A percentile compares a stretch with the other conserved stretches of the same genome.
These are phyloP conservation scores for Melanotaenia trifasciata DNA, from an alignment of 2,797 vertebrate species.

Conservation along the genomic window DNA sequence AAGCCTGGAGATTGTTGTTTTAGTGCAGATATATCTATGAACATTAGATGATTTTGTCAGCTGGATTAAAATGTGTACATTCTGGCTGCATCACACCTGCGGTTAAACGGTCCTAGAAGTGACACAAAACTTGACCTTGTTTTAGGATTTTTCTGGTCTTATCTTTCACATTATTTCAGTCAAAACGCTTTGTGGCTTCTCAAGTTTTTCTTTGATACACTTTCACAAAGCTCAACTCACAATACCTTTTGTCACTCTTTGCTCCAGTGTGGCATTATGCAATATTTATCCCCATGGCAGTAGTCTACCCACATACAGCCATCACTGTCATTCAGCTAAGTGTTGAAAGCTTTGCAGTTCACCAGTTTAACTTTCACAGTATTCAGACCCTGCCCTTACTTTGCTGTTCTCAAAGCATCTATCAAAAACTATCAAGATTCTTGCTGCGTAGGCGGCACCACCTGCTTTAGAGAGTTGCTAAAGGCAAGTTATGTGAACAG, in stretches of 20 bases:
- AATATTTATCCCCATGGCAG: slow-evolving; percentile 65
- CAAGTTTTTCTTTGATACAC: slow-evolving; percentile 28
- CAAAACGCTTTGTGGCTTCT: slow-evolving; percentile 6
- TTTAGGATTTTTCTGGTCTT: slow-evolving; percentile 7
- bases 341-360: slow-evolving; percentile 64
- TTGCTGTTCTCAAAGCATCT: slow-evolving; percentile 55
- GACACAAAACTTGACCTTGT: slow-evolving; percentile 32
- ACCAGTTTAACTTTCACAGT: slow-evolving; percentile 58
- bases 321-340: slow-evolving; percentile 63
- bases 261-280: slow-evolving; percentile 43
- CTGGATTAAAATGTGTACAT: background rate
- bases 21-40: background rate
- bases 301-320: slow-evolving; percentile 60
- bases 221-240: slow-evolving; percentile 14
- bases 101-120: slow-evolving; percentile 9
- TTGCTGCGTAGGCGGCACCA: slow-evolving; percentile 35
- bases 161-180: slow-evolving; percentile 36
- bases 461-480: slow-evolving; percentile 49
- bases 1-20: no score
- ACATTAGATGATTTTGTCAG: slow-evolving; percentile 43
- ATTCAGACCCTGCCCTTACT: slow-evolving; percentile 59
- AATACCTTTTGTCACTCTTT: slow-evolving; percentile 52
- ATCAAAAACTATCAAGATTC: slow-evolving; percentile 49
- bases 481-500: slow-evolving; percentile 47
- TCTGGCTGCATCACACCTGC: no score